Conservation (phyloP, 35 echinoderm and acorn worm species). For the Anneissia japonica region DNA sequence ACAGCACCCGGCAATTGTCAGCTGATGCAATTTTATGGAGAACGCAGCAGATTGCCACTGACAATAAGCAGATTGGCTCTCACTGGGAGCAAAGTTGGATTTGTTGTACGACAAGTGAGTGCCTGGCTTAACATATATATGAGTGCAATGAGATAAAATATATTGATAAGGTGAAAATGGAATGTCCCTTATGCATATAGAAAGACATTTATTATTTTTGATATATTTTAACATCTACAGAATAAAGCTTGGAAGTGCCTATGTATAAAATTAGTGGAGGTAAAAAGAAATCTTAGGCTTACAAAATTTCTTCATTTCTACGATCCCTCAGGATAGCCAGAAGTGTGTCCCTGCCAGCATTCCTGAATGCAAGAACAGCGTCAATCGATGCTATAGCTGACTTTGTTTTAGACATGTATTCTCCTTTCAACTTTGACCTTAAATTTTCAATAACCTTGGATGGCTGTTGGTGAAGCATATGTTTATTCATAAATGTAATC, state of each 20-base stretch:
- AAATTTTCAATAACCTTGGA: background rate
- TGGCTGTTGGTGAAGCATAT: background rate
- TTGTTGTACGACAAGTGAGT: no score
- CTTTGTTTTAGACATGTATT: constrained; percentile 57
- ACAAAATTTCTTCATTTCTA: constrained; percentile 70
- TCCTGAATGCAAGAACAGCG: constrained; percentile 60
- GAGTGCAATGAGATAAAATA: no score
- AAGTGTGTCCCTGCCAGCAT: constrained; percentile 56
- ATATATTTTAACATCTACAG: background rate
- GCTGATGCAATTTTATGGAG: no score
- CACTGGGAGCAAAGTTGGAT: no score
- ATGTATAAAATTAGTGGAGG: background rate
- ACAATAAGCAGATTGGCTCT: no score
- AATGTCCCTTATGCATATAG: no score
- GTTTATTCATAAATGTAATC: no score
- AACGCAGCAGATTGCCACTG: no score
- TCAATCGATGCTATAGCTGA: constrained; percentile 71
- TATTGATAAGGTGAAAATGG: no score
- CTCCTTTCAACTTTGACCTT: background rate
- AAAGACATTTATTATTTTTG: no score
- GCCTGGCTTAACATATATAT: no score
- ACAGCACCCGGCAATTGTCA: no score
- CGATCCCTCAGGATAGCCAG: constrained; percentile 47
- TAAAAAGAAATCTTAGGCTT: constrained; percentile 1
- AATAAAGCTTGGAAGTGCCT: background rate